Percentiles rank a stretch among this genome's conserved stretches.
Conservation (phyloP, 2,888 invertebrate species). For the Mimas tiliae region DNA sequence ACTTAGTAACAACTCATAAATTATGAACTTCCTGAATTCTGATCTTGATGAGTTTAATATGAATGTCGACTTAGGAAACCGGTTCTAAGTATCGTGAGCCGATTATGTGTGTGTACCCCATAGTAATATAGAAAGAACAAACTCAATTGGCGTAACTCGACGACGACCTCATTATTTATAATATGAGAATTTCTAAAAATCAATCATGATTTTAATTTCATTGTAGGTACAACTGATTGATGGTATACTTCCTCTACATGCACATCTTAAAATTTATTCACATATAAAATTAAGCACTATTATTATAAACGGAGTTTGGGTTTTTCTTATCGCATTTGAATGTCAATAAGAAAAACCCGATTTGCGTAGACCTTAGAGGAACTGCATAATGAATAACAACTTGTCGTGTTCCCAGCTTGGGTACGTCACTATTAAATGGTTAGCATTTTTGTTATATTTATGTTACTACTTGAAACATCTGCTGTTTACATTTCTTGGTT, state of each 20-base stretch:
- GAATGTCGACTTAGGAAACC: too few species aligned
- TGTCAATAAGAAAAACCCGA: slow-evolving; percentile 13
- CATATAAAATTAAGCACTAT: slow-evolving; percentile 1
- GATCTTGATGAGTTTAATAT: too few species aligned
- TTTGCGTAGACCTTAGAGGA: background rate
- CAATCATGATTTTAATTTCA: background rate
- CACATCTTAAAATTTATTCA: slow-evolving; percentile 7
- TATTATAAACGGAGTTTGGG: slow-evolving; percentile 13
- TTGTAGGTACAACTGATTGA: slow-evolving; percentile 4
- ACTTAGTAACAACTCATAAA: too few species aligned
- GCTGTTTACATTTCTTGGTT: background rate
- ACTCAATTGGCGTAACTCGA: too few species aligned
- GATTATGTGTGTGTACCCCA: too few species aligned
- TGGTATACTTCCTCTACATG: slow-evolving; percentile 4
- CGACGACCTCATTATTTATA: too few species aligned
- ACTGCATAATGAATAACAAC: slow-evolving; percentile 10
- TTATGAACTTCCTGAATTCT: too few species aligned
- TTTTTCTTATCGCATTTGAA: slow-evolving; percentile 15
- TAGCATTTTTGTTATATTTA: background rate
- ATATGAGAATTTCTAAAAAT: background rate
- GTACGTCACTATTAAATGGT: background rate
- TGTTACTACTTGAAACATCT: background rate
- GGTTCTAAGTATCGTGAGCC: background rate
- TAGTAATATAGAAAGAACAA: too few species aligned
- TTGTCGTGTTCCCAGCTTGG: background rate